Conservation (phyloP, 2,113 vertebrate species). For the Hymenochirus boettgeri region DNA sequence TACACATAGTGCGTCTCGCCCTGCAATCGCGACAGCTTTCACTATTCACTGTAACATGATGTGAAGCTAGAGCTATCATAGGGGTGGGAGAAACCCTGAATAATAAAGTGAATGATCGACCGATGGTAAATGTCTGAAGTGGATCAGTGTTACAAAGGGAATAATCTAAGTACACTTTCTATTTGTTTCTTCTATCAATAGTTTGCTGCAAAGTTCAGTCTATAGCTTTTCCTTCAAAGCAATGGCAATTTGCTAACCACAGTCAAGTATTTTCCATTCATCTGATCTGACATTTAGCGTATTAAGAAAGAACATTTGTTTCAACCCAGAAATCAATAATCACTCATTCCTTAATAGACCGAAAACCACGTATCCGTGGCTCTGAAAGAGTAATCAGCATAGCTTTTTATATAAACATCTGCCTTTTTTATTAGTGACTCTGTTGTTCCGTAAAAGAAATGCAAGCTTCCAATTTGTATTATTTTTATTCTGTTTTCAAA, state of each 20-base stretch:
- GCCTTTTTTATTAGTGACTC: neutral
- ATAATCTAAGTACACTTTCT: slow-evolving; percentile 12
- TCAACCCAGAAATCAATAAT: slow-evolving; percentile 14
- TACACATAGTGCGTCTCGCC: too few species aligned
- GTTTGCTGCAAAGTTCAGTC: slow-evolving; percentile 5
- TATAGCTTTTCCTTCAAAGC: slow-evolving; percentile 2
- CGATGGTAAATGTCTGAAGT: too few species aligned
- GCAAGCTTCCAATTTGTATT: too few species aligned
- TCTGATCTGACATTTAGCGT: slow-evolving; percentile 28
- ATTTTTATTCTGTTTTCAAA: too few species aligned
- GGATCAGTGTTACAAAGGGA: neutral
- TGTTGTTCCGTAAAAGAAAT: too few species aligned
- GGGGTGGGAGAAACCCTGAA: too few species aligned
- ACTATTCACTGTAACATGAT: too few species aligned
- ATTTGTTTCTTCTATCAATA: slow-evolving; percentile 14
- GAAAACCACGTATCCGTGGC: neutral
- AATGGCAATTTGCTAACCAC: slow-evolving; percentile 24
- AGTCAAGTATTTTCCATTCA: slow-evolving; percentile 11
- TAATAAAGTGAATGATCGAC: too few species aligned
- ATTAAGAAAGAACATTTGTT: slow-evolving; percentile 13
- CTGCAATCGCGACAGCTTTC: too few species aligned
- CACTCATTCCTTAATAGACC: slow-evolving; percentile 4
- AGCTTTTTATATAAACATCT: slow-evolving; percentile 1
- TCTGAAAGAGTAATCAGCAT: neutral
- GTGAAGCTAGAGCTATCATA: too few species aligned